phyloP scores from a whole-genome alignment of 1,140 invertebrate species.

The Bombyx mandarina region DNA sequence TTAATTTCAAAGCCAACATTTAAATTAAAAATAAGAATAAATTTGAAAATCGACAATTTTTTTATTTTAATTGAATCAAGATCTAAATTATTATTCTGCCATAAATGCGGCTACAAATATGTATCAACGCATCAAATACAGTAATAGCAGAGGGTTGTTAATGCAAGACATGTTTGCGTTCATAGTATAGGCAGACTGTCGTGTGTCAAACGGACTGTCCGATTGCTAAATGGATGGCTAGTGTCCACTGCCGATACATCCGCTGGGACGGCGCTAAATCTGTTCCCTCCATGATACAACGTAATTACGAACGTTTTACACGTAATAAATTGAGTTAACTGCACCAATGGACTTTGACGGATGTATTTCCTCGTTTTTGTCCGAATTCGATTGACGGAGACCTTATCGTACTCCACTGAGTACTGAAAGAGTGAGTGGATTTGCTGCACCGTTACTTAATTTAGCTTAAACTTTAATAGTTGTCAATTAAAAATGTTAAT shows the following conservation, averaged over 20 bases:
- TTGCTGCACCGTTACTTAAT: too few species aligned
- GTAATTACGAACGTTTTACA: constrained; percentile 10
- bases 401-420: too few species aligned
- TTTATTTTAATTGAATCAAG: neutral
- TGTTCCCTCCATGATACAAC: constrained; percentile 10
- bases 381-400: too few species aligned
- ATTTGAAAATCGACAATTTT: neutral
- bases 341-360: neutral
- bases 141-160: neutral
- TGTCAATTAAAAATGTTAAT: too few species aligned
- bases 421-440: too few species aligned
- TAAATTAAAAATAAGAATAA: too few species aligned
- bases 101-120: neutral
- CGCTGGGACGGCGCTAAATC: constrained; percentile 18
- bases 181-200: constrained; percentile 10
- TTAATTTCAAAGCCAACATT: too few species aligned
- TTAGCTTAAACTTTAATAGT: too few species aligned
- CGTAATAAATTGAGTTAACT: constrained; percentile 5
- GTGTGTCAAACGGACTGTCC: constrained; percentile 26
- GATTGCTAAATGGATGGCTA: constrained; percentile 28
- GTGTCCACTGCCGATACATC: constrained; percentile 17
- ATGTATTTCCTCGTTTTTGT: neutral
- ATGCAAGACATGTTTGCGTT: neutral
- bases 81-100: neutral
- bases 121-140: neutral